Base-by-base conservation (phyloP, 1,140 invertebrate species). In the Tetraneura akinire region DNA sequence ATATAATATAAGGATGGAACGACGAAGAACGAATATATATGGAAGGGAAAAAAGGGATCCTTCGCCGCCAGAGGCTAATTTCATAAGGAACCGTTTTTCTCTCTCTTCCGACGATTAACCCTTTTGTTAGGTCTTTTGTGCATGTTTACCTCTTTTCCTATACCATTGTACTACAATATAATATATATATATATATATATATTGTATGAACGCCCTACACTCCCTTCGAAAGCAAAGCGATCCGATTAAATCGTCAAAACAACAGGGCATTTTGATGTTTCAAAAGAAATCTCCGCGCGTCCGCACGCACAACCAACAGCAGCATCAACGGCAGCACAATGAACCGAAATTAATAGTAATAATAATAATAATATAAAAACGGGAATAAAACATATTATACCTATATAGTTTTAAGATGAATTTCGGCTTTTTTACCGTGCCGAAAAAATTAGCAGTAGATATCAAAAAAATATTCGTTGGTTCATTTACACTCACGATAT, bases 211-310 rank as follows among this genome's bases (percentile, higher is more conserved):
- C 21, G 32, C 32, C 13, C 53, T n/a, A n/a, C 26, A 55, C 37
- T 53, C 73, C 73, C 49, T 11, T 42, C 37, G 18, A 21, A 55
- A 42, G 51, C 73, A 76, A 60, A 76, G 53, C 73, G 73, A 76
- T 76, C 73, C 73, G 73, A 76, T 76, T 76, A 76, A 76, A 76
- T 76, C 73, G 73, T 76, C 73, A 76, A 76, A 76, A 76, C 73
- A 76, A 76, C 71, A 74, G 47, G 45, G 47, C 49, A 74, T 51
- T n/a, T 55, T 55, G 53, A 76, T 55, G 53, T 76, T 57, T 76
- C 73, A 76, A 76, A 76, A 73, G 70, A 76, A 76, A 76, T 60
- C 73, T 60, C 21, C 21, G 73, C 32, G 14, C 73, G 26, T 13
- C 42, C 21, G 5, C 23, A 47, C 42, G 26, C 45, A 37, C 8